Evolutionary conservation across 2,797 vertebrate genomes (phyloP).

Genomic region (Manis crassicaudata): DNA sequence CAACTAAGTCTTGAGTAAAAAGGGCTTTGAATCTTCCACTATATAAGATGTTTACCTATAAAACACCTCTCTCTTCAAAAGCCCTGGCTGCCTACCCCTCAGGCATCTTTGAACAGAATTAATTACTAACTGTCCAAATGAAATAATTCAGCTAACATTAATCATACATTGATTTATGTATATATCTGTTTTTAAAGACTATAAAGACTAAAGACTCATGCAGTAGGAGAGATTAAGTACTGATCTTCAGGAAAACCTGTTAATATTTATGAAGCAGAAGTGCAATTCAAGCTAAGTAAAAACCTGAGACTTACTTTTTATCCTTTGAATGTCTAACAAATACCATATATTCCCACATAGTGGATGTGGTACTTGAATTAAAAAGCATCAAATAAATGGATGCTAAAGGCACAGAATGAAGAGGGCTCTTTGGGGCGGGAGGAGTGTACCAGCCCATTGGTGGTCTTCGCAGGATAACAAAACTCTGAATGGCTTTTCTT

Average conservation of each 20-base stretch:
- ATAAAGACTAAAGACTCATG: not conserved
- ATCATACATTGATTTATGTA: not conserved
- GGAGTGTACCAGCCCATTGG: not conserved
- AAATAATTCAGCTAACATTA: slow-evolving; percentile 25
- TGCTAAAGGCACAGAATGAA: not conserved
- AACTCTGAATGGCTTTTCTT: not conserved
- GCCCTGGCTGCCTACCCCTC: not conserved
- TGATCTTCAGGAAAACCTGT: not conserved
- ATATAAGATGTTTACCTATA: not conserved
- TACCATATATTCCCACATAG: not conserved
- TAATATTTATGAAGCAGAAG: slow-evolving; percentile 1
- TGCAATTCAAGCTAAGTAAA: not conserved
- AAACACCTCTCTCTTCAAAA: not conserved
- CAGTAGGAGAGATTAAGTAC: not conserved
- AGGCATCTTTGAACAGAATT: slow-evolving; percentile 12
- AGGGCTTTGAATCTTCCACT: not conserved
- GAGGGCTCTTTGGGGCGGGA: not conserved
- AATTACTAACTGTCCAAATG: not conserved
- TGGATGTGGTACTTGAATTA: not conserved
- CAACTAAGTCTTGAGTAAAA: not conserved
- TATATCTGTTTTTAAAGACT: not conserved
- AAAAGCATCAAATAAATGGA: not conserved
- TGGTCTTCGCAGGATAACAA: not conserved
- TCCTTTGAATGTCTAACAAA: not conserved
- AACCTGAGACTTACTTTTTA: not conserved